Conservation (phyloP, 2,797 vertebrate genomes). For the Glyptemys insculpta region DNA sequence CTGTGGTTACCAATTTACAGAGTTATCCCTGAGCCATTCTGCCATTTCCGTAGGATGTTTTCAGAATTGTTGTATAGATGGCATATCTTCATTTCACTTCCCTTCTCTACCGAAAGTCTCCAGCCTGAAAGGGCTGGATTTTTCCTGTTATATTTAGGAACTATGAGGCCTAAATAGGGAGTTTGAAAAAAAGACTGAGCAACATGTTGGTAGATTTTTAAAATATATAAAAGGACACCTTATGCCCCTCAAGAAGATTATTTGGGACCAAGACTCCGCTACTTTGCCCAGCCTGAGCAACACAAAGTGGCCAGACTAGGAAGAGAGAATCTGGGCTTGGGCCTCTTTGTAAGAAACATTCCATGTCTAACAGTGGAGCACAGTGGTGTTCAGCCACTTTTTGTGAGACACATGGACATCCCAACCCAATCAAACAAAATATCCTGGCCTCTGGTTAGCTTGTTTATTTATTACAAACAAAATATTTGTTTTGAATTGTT, state of each 20-base stretch:
- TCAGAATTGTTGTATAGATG: neutral
- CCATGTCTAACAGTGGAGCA: neutral
- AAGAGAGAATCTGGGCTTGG: neutral
- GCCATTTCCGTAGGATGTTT: neutral
- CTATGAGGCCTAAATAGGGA: neutral
- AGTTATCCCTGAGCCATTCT: neutral
- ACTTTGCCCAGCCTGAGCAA: neutral
- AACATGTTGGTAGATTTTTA: neutral
- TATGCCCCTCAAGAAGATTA: neutral
- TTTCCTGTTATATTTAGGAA: neutral
- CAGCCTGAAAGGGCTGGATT: neutral
- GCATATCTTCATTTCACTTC: neutral
- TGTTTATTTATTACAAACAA: neutral
- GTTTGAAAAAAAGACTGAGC: neutral
- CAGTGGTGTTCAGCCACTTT: neutral
- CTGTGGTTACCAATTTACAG: neutral
- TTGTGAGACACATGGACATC: neutral
- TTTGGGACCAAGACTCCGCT: neutral
- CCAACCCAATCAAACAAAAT: neutral
- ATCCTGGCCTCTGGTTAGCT: neutral
- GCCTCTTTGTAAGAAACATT: neutral
- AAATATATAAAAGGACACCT: neutral
- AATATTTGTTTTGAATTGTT: neutral
- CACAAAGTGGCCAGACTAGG: neutral
- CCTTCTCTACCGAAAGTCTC: neutral